These are phyloP conservation scores for Buphagus erythrorhynchus DNA, from an alignment of 2,797 vertebrate species.

Conservation along the genomic window DNA sequence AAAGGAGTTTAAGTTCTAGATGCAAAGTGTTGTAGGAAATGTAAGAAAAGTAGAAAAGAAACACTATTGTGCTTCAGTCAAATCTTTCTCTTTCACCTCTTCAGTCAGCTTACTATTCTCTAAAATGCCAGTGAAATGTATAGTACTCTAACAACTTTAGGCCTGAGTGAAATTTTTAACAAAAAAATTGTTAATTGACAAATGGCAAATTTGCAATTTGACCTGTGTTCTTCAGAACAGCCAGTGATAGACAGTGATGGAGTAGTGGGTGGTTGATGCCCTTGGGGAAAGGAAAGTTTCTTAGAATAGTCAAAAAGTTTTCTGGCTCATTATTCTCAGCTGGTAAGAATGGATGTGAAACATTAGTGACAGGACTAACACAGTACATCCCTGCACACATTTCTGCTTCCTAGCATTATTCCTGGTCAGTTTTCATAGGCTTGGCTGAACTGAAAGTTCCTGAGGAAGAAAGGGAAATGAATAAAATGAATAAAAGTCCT, in stretches of 20 bases:
- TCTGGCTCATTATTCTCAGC: background rate
- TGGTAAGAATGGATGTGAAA: background rate
- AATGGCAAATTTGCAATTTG: too few species aligned
- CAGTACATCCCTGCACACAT: background rate
- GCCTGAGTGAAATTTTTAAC: background rate
- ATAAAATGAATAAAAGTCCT: background rate
- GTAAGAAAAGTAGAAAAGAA: background rate
- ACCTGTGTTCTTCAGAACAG: background rate
- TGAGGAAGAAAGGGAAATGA: background rate
- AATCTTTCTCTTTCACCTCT: background rate
- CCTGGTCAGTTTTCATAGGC: background rate
- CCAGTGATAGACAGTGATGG: background rate
- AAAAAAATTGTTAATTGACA: too few species aligned
- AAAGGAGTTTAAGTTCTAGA: background rate
- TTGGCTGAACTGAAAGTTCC: background rate
- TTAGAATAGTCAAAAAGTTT: background rate
- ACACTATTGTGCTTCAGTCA: background rate
- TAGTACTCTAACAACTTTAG: background rate
- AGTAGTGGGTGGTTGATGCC: background rate
- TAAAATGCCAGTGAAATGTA: background rate
- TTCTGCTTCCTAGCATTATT: background rate
- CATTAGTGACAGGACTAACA: background rate
- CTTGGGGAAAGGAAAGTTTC: background rate
- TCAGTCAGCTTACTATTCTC: background rate
- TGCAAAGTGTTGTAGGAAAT: background rate